Evolutionary conservation across 1,140 invertebrate species (phyloP), one percentile per base, ranked within the genome.

Genomic region (Pachypsylla venusta): DNA sequence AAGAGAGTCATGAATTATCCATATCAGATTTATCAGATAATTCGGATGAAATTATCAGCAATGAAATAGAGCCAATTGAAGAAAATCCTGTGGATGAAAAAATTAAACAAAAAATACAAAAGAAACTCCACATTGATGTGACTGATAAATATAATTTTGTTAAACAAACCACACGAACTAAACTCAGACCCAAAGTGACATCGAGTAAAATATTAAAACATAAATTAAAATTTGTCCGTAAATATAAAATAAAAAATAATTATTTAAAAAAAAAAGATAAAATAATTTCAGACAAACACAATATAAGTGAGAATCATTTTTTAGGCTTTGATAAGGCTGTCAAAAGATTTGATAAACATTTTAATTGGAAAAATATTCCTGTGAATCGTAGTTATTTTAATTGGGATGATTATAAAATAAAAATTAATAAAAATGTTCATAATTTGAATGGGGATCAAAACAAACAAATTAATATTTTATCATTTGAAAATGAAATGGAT

Each of bases 261-360:
- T n/a, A n/a, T n/a, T n/a, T n/a, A n/a, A n/a, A n/a, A n/a, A n/a
- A n/a, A n/a, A n/a, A n/a, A n/a, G n/a, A n/a, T n/a, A n/a, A n/a
- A n/a, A n/a, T n/a, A n/a, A n/a, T n/a, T n/a, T n/a, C n/a, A n/a
- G n/a, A n/a, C n/a, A n/a, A n/a, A n/a, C n/a, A n/a, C n/a, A n/a
- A n/a, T n/a, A n/a, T n/a, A n/a, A n/a, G 42, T 3, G n/a, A 48
- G 42, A 48, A 48, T 48, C 42, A 48, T 48, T 48, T 48, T 48
- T 48, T 48, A 48, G 42, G 42, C 7, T 48, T 48, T 48, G 42
- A 48, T 48, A 48, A 48, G 42, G 16, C 42, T 4, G 22, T 48
- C n/a, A 48, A 48, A 22, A n/a, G 42, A 48, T 48, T 48, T 19
- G 7, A 22, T 4, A 22, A 48, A 19, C 7, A 10, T 35, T 7